Evolutionary conservation across 2,888 invertebrate genomes (phyloP), one percentile per base, ranked within the genome.

Genomic region (Trachelus troglodyta): DNA sequence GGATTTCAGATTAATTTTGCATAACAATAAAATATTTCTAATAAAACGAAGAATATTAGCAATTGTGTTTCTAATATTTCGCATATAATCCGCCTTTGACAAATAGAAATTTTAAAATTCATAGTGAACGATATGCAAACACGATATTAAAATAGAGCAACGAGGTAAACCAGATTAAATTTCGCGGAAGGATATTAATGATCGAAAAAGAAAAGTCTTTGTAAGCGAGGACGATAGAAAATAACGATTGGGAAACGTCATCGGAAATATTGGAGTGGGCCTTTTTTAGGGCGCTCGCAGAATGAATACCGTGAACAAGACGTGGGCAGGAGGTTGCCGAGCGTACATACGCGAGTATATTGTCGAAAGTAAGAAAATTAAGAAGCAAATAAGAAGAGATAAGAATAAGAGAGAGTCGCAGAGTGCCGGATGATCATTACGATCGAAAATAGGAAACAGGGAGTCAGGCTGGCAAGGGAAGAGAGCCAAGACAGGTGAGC

Each of bases 401-500:
- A 71, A 79, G 71, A 76, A 79, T 34, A 33, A 78, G 82, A 84
- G 84, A 83, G 81, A 56, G 33, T 75, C 35, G 77, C 69, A 80
- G 76, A 75, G 73, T 77, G 74, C 74, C 86, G 85, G 88, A 89
- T 92, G 92, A 93, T 92, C 92, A 92, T 92, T 92, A 92, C 6
- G 23, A 56, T 23, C 9, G 23, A 56, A 56, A 56, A 56, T 56
- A 23, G 56, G 56, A 56, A 56, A 56, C 56, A 56, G 23, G 56
- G 56, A 56, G 23, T 56, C 23, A 23, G 23, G 23, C 56, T 56
- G 23, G 56, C 56, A 56, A 56, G 56, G 56, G 56, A 56, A 56
- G 56, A 56, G 56, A 56, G 56, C 56, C 56, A 56, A 56, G 56
- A 56, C 56, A 56, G 56, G 74, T 23, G 73, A 40, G 79, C 56